Evolutionary conservation across 2,113 vertebrate genomes (phyloP), one percentile per base, ranked within the genome.

Genomic region (Oncorhynchus tshawytscha): DNA sequence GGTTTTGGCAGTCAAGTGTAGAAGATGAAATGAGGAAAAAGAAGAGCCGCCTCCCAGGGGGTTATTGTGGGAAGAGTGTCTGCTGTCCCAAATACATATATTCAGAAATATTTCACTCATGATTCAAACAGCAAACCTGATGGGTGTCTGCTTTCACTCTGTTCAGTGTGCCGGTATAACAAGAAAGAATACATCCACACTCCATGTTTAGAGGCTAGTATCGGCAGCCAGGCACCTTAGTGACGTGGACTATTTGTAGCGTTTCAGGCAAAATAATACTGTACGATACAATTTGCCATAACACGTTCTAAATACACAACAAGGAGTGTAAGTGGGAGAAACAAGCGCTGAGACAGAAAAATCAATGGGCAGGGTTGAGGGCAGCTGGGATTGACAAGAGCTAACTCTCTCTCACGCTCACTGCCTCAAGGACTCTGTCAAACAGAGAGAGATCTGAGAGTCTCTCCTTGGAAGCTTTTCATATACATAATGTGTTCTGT

Each of bases 301-400:
- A 78, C 80, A 76, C 81, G 78, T 83, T 88, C 83, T 84, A 78
- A 76, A 82, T 80, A 79, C 82, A 72, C 73, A 76, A 75, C 74
- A 74, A 64, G 16, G 18, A 60, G 62, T 78, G 82, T 79, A 81
- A 85, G 81, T 79, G 75, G 76, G 77, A 77, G 73, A 74, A 82
- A 81, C 82, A 75, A 82, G 78, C 78, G 78, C 73, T 59, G 31
- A 76, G 78, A 84, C 78, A 83, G 82, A 80, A 82, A 82, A 87
- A 84, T 87, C 81, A 83, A 82, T 74, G 74, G 71, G 68, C 71
- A 79, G 76, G 76, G 72, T 81, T 51, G 82, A 78, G 71, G 31
- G 70, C 71, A 72, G 65, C 34, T 70, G 67, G 76, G 65, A 70
- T 76, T 68, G 65, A 64, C 20, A 51, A 76, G 73, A 83, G 70